Conservation (phyloP, 1,140 invertebrate genomes). For the Dolichoris vasculosae region DNA sequence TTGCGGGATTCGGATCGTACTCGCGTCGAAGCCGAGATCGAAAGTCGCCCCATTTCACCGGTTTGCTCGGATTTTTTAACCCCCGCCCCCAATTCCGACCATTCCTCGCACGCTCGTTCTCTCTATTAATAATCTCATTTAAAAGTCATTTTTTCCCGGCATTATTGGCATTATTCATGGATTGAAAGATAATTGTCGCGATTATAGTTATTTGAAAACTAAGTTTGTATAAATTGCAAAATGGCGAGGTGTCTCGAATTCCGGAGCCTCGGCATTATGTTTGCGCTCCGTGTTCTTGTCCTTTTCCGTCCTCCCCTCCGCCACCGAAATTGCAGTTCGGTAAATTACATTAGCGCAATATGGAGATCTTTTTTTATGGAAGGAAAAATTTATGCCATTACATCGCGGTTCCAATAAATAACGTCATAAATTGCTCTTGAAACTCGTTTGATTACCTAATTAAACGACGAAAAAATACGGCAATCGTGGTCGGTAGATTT, state of each 20-base stretch:
- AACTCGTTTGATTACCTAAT: slow-evolving; percentile 58
- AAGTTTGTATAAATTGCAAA: slow-evolving; percentile 32
- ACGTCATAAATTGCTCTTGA: slow-evolving; percentile 45
- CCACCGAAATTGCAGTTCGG: slow-evolving; percentile 23
- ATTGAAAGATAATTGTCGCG: slow-evolving; percentile 46
- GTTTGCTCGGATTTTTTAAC: no score
- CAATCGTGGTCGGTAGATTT: slow-evolving; percentile 41
- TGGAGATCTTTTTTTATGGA: background rate
- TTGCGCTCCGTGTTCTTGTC: background rate
- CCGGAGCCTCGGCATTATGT: background rate
- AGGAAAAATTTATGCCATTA: slow-evolving; percentile 37
- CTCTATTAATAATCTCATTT: slow-evolving; percentile 43
- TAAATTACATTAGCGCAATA: slow-evolving; percentile 42
- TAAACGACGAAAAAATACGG: slow-evolving; percentile 52
- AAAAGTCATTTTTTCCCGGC: slow-evolving; percentile 6
- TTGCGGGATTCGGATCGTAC: background rate
- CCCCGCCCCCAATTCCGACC: no score
- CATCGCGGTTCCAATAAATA: slow-evolving; percentile 42
- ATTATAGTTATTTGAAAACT: slow-evolving; percentile 36
- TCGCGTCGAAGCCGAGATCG: background rate
- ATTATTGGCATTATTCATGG: background rate
- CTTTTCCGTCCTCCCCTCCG: background rate
- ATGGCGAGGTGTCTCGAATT: background rate
- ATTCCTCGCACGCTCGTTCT: background rate
- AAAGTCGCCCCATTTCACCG: background rate